Base-by-base conservation (phyloP, 2,888 invertebrate genomes). In the Desoria tigrina region DNA sequence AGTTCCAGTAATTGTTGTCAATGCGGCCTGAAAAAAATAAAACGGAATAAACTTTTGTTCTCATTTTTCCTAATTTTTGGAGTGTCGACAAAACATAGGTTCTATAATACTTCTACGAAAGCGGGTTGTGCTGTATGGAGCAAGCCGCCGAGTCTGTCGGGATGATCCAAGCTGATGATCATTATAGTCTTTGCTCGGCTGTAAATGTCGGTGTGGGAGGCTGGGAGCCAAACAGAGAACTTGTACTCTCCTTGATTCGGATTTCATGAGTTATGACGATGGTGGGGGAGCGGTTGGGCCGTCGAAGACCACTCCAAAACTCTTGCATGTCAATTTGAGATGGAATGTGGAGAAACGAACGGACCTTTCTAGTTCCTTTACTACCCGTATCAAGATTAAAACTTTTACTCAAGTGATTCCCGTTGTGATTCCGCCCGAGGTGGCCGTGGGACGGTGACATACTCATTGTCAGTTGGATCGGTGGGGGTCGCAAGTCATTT, bases 231-330 rank as follows among this genome's bases (percentile, higher is more conserved):
- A 63, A 73, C 27, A 69, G 61, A 26, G 69, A 71, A 37, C 67
- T 71, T 32, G 65, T 61, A 55, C 70, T 68, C 56, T 74, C 74
- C 65, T 70, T 73, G 32, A 72, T 59, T 28, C 72, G 68, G 60
- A 76, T 69, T 69, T 76, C 76, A 57, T 76, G 76, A 24, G 76
- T 76, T 66, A 76, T 76, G 56, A 76, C 70, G 45, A 76, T 76
- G n/a, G 76, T 76, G 11, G 76, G 76, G n/a, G 73, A 74, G 55
- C 74, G 68, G 60, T 76, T 73, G 39, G 76, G 76, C 55, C 74
- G 71, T 23, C 74, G 66, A 11, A 76, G 68, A 26, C 76, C 76
- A 58, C 72, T 73, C 76, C 76, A 76, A 59, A 76, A 74, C 58
- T 76, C 76, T 39, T 73, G 73, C 69, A 76, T 67, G 61, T 76